Evolutionary conservation across 2,888 invertebrate genomes (phyloP), one percentile per base, ranked within the genome.

Genomic region (Spilarctia lutea): DNA sequence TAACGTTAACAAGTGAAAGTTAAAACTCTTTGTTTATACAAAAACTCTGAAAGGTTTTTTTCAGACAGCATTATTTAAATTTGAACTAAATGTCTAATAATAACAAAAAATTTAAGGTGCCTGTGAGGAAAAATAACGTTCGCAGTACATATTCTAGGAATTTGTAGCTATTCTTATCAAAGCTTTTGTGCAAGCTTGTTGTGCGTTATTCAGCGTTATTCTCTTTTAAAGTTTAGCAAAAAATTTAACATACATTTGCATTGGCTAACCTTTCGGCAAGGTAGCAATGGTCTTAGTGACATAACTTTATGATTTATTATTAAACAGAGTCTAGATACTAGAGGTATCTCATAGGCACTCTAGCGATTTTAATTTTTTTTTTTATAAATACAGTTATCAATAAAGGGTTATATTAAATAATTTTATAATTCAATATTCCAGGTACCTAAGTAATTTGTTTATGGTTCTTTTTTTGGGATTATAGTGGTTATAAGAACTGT

Each of bases 151-250:
- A 27, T 42, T 39, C 66, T 16, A 39, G 68, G 30, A 68, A 72
- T 80, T 75, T 68, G 74, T 69, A 82, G 82, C 79, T 87, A 84
- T 87, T 86, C 86, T 80, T 72, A 72, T 73, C 76, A 79, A 84
- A 81, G 82, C 80, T 79, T 52, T 52, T 73, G 35, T 71, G 73
- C 75, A 77, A 77, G 74, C 76, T 68, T 68, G 72, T 79, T 82
- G 81, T 73, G 73, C 79, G 20, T 30, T 48, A 7, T 24, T 52
- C 24, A 52, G 73, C 79, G 20, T 30, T 48, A 7, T 24, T 52
- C 24, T n/a, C 52, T 52, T 24, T 52, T 52, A 24, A 52, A 52
- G 24, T 52, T 24, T 52, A 7, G 24, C 20, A 48, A 48, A 24
- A 48, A 7, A 4, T 20, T 6, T 20, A 6, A 48, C 20, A 48